Evolutionary conservation across 2,888 invertebrate species (phyloP), one percentile per base, ranked within the genome.

Genomic region (Eupithecia subfuscata): DNA sequence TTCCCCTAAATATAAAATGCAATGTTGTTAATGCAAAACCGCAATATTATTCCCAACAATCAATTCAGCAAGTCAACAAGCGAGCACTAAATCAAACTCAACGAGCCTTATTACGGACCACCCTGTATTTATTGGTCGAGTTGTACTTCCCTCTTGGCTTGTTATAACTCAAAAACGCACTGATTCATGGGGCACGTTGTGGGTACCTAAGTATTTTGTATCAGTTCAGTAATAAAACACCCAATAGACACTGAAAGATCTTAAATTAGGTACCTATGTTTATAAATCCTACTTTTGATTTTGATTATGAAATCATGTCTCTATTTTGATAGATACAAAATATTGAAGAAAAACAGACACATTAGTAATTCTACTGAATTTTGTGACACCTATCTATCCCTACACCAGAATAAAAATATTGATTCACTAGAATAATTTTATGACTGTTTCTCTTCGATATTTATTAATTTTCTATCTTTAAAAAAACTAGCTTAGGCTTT

Each of bases 121-220:
- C 80, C 81, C 79, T 81, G 80, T 80, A 76, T 75, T 68, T 71
- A 69, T 75, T 79, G 63, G 25, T 73, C 45, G 68, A 74, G 64
- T 60, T 78, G 70, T 64, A 76, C 76, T 77, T 76, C 75, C 80
- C 75, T 60, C 72, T 74, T 71, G 77, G 71, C 71, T 72, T 69
- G 75, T 70, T n/a, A 78, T 81, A 78, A 75, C 72, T 78, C 75
- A 75, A 34, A 68, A 74, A 76, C 25, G 40, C 30, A 72, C 65
- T 76, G 68, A 70, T 68, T 70, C 60, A 73, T 37, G 70, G 37
- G 56, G 60, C 40, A 60, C 73, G 45, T 60, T 73, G 45, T 64
- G 69, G 11, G 60, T 12, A 60, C 60, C 25, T 12, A 4, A 25
- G 22, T 25, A 25, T 60, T 56, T 56, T 25, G 60, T 43, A 9